Base-by-base conservation (phyloP, 2,113 vertebrate species). In the Colinus virginianus region DNA sequence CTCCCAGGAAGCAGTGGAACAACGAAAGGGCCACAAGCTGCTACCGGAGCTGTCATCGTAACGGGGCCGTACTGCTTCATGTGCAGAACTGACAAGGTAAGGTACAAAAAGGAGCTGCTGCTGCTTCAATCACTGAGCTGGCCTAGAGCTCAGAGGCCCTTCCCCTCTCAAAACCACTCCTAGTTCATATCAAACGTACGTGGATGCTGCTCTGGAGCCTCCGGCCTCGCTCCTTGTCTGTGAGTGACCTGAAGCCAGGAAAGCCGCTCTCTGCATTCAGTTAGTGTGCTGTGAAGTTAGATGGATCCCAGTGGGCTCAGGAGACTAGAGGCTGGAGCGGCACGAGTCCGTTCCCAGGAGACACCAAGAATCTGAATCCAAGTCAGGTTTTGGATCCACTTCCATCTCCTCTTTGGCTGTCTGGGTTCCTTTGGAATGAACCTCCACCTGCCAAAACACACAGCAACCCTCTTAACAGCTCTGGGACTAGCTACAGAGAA, bases 281-380 rank as follows among this genome's bases (percentile, higher is more conserved):
- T 97, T 96, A 97, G 97, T 97, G 97, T 97, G 97, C 96, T 96
- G 97, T 97, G 97, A 98, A 97, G 96, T 96, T 97, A 95, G 94
- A 88, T 96, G 97, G 93, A 96, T 97, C 96, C 97, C 96, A 97
- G 95, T 92, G 90, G 96, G 94, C 96, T 97, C 96, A 97, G 94
- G 94, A 97, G 96, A 96, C 97, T 98, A 98, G 95, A 98, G 98
- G 94, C 97, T 97, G 94, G 98, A 97, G 94, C 98, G 97, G 94
- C 96, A 98, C 55, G 98, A 98, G 88, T 98, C 98, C 92, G 98
- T 97, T 96, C 98, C 98, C 95, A 98, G 96, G 70, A 98, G 98
- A 96, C 98, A 98, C 98, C 98, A 98, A 87, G 98, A 98, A 87
- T 98, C 98, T 70, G 98, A 98, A 96, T 98, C 98, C 95, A 98